Evolutionary conservation across 2,888 invertebrate species (phyloP).

Genomic region (Chrysopilus asiliformis): DNA sequence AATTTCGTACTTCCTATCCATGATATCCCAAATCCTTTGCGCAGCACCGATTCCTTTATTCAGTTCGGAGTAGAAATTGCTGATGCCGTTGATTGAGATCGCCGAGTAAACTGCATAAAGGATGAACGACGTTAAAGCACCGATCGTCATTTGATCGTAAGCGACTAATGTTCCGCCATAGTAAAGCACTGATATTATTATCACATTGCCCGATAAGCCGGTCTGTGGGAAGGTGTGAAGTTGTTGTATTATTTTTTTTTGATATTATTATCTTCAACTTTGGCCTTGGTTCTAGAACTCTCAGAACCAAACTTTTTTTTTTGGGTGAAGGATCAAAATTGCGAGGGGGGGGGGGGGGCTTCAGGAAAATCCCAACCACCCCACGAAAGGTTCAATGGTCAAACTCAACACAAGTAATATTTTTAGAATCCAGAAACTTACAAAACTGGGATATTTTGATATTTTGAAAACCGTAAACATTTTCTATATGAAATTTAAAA

Average conservation of each 20-base stretch:
- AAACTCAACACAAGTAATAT: not conserved
- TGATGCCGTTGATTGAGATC: slow-evolving; percentile 78
- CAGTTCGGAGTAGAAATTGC: slow-evolving; percentile 84
- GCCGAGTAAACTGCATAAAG: slow-evolving; percentile 91
- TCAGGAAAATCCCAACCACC: too few relatives aligned
- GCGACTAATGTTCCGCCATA: slow-evolving; percentile 84
- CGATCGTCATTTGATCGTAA: slow-evolving; percentile 62
- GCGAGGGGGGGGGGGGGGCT: too few relatives aligned
- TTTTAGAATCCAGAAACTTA: not conserved
- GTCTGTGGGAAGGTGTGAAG: too few relatives aligned
- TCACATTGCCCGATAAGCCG: slow-evolving; percentile 77
- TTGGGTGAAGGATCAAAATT: too few relatives aligned
- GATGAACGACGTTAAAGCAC: slow-evolving; percentile 84
- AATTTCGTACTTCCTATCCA: slow-evolving; percentile 66
- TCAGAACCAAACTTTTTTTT: too few relatives aligned
- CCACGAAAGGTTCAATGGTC: not conserved
- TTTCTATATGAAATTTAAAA: not conserved
- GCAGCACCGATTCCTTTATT: slow-evolving; percentile 91
- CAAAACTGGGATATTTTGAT: not conserved
- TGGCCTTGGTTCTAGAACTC: too few relatives aligned
- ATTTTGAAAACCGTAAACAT: not conserved
- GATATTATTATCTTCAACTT: too few relatives aligned
- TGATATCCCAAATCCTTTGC: slow-evolving; percentile 75
- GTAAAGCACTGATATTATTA: slow-evolving; percentile 82
- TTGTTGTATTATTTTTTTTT: too few relatives aligned